Conservation (phyloP, 37 sponge, comb jelly and placozoan species). For the Cladorhizidae sp. region DNA sequence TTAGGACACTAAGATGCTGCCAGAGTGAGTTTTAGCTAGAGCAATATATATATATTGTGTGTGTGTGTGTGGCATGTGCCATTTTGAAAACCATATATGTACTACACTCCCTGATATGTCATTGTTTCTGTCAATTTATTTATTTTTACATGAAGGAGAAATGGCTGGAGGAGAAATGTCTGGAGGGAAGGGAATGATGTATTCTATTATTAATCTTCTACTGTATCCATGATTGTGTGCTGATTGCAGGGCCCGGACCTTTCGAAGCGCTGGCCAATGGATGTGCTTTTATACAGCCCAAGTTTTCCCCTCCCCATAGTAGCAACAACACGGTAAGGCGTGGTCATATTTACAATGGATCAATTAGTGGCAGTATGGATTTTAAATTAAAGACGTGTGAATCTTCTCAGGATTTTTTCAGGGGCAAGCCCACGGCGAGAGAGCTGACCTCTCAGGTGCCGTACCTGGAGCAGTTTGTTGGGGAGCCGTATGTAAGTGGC, state of each 20-base stretch:
- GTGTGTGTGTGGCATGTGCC: no score
- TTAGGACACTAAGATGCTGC: no score
- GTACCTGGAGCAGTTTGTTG: conserved; percentile 78
- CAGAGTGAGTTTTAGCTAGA: no score
- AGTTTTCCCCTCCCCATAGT: conserved; percentile 51
- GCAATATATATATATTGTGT: no score
- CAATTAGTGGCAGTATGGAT: not conserved
- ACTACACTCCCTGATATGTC: no score
- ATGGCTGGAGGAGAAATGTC: no score
- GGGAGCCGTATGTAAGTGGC: conserved; percentile 77
- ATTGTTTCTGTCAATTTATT: no score
- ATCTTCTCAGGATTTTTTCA: conserved; percentile 51
- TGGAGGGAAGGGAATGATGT: no score
- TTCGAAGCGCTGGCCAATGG: conserved; percentile 83
- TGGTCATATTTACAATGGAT: not conserved
- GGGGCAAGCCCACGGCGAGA: conserved; percentile 73
- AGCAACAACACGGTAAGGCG: conserved; percentile 40
- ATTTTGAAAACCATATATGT: no score
- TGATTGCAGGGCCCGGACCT: conserved; percentile 74
- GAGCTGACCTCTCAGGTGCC: conserved; percentile 69
- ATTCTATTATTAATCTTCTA: no score
- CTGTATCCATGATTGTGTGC: no score
- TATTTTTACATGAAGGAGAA: no score
- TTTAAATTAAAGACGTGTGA: not conserved
- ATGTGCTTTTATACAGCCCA: conserved; percentile 72